Evolutionary conservation across 2,113 vertebrate genomes (phyloP).

Genomic region (Cheirogaleus medius): DNA sequence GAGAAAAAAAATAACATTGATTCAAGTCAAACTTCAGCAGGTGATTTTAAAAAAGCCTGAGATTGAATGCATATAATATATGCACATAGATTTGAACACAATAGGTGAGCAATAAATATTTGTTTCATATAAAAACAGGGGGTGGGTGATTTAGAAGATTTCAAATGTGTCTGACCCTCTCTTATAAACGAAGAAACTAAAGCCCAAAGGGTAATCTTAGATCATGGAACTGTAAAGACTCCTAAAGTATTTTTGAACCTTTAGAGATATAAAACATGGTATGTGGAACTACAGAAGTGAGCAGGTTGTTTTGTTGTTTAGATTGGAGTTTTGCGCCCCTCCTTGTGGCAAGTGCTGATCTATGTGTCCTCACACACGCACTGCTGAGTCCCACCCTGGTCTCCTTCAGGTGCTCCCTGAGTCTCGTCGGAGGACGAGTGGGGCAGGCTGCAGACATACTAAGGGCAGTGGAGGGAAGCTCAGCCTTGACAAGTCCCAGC

Average conservation of each 20-base stretch:
- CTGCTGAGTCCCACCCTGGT: background rate
- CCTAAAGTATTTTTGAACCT: background rate
- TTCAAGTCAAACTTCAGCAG: background rate
- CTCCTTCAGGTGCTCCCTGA: background rate
- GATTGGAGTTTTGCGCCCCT: background rate
- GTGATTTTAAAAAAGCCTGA: background rate
- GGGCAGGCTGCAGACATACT: background rate
- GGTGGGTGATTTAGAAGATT: background rate
- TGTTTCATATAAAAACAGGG: background rate
- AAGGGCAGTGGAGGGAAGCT: background rate
- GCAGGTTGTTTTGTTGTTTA: background rate
- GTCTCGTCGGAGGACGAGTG: background rate
- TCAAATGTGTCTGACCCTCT: background rate
- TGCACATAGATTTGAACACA: background rate
- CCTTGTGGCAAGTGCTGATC: fast-evolving
- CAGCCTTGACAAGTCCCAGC: background rate
- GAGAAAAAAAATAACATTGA: background rate
- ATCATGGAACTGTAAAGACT: background rate
- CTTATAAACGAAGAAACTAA: slow-evolving; percentile 19
- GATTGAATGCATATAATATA: background rate
- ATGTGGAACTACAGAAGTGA: background rate
- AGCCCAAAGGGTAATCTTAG: background rate
- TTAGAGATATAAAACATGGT: background rate
- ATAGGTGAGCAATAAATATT: background rate
- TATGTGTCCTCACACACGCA: background rate